Evolutionary conservation across 1,140 invertebrate species (phyloP), one percentile per base, ranked within the genome.

Genomic region (Anthonomus grandis): DNA sequence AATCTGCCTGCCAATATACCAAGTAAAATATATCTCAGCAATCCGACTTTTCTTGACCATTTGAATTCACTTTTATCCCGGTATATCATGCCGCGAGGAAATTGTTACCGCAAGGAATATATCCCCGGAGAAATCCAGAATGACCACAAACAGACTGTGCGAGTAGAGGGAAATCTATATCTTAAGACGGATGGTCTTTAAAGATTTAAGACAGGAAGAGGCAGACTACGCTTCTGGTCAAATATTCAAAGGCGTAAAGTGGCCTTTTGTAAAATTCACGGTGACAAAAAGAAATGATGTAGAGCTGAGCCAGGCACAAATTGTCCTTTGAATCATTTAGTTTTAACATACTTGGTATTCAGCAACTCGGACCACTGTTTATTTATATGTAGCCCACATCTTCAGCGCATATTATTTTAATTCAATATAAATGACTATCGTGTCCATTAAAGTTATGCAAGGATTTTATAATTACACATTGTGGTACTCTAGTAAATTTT

Each of bases 51-150:
- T 25, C 36, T 36, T 19, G 38, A 41, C 59, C 55, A 63, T 63
- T 63, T 63, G 62, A 63, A 63, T 63, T 63, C 59, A 60, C 62
- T 63, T 51, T 59, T 64, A 55, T 59, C 48, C 55, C 52, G 55
- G 55, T 59, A 62, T 42, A 64, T 62, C 59, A 64, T 64, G 55
- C 50, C 52, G 36, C 22, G n/a, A n/a, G 56, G 27, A 59, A 59
- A 52, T 47, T 56, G 44, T 52, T 54, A 47, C 36, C 59, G 23
- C 22, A 27, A 24, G 12, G 39, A 64, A 64, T 59, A 57, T 52
- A 49, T 55, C 62, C 52, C 62, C 13, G 39, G 62, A 64, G 62
- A 57, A 61, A 64, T 64, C 54, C 58, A 57, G 51, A 64, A 57
- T 64, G 54, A 61, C 59, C 62, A 58, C 49, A 61, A 56, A 58